Percentiles rank a stretch among this genome's conserved stretches.
These are phyloP conservation scores for Gavia stellata DNA, from an alignment of 2,113 vertebrate genomes.

Conservation along the genomic window DNA sequence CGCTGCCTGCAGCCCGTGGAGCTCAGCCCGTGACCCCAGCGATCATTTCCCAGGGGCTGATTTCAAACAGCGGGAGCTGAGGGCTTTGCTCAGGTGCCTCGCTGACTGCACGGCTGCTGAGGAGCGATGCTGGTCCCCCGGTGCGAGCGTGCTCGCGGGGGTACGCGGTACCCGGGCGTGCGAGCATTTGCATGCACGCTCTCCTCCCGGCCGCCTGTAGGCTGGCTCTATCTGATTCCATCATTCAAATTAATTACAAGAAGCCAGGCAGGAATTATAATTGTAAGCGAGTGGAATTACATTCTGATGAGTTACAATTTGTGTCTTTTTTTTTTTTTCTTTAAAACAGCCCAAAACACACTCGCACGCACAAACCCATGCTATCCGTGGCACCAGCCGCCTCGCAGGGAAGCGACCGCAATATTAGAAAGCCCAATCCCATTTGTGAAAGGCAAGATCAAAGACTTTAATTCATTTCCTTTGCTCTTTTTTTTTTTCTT, in stretches of 20 bases:
- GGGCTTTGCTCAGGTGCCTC: not conserved
- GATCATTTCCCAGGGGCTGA: fast-evolving
- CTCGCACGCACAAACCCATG: not conserved
- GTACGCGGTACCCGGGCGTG: fast-evolving
- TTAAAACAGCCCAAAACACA: not conserved
- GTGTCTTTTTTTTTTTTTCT: not conserved
- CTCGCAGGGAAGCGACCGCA: not conserved
- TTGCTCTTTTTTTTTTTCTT: not conserved
- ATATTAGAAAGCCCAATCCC: not conserved
- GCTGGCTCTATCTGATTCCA: not conserved
- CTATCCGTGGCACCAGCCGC: not conserved
- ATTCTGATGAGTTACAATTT: conserved; percentile 26
- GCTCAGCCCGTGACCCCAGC: not conserved
- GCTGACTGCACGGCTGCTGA: fast-evolving
- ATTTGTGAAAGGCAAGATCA: conserved; percentile 15
- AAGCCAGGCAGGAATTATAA: conserved; percentile 19
- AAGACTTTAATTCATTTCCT: conserved; percentile 39
- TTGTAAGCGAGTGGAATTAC: conserved; percentile 23
- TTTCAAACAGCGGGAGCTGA: fast-evolving
- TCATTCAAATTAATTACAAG: conserved; percentile 34
- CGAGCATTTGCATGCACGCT: fast-evolving
- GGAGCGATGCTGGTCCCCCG: fast-evolving
- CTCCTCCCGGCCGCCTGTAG: not conserved
- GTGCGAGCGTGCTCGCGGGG: fast-evolving
- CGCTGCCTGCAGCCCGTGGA: fast-evolving